Evolutionary conservation across 2,797 vertebrate genomes (phyloP), one percentile per base, ranked within the genome.

Genomic region (Philypnodon macrostomus): DNA sequence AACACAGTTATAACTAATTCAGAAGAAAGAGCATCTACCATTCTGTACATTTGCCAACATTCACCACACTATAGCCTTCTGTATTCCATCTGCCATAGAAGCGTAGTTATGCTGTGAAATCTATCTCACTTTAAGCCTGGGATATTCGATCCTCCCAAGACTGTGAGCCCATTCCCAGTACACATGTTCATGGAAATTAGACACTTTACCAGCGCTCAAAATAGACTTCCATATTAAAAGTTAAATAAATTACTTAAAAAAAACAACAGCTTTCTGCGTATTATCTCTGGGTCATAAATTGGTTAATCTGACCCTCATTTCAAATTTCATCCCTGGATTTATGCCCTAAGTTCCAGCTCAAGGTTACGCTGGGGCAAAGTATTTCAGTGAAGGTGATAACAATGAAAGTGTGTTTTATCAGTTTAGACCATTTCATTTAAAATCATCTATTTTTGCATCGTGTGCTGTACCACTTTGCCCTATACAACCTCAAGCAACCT

Each of bases 111-210:
- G 53, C 41, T 63, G 4, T 42, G 19, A 67, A 66, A 67, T 33
- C 30, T 2, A 53, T 36, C 41, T 51, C 51, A 7, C 34, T 50
- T 54, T 73, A n/a, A n/a, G n/a, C n/a, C n/a, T n/a, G 71, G 67
- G 46, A 66, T 47, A 70, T 67, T 62, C 61, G 45, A 81, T 71
- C 53, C 63, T 33, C 34, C 48, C 47, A 59, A 63, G 67, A 68
- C 49, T 66, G 65, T 66, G 46, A 45, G 51, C 56, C 53, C 16
- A 34, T 48, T 42, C 38, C 41, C 57, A 26, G 40, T 19, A 62
- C 54, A 49, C 33, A 58, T 54, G 46, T 53, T 14, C 9, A 15
- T 21, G 12, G 49, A 58, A 54, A 35, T 47, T 9, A 1, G 11
- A 9, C 40, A 45, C 9, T 39, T 36, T 48, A 44, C 14, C 26